Evolutionary conservation across 1,140 invertebrate species (phyloP).

Genomic region (Coenobita brevimanus): DNA sequence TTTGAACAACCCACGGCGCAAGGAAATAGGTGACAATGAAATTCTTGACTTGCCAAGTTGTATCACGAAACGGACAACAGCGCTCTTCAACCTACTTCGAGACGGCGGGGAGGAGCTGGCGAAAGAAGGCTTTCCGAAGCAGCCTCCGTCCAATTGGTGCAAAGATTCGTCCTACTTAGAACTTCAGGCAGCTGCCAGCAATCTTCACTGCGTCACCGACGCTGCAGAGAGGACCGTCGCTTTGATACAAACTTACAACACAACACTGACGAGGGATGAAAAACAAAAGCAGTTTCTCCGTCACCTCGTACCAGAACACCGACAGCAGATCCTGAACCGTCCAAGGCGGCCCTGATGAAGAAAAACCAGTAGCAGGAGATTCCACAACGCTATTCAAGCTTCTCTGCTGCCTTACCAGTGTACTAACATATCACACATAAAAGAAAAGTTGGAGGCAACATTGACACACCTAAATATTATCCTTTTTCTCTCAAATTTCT

Average conservation of each 20-base stretch:
- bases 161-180: conserved; percentile 21
- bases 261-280: conserved; percentile 69
- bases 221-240: conserved; percentile 72
- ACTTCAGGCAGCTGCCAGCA: conserved; percentile 16
- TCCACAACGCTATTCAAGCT: no score
- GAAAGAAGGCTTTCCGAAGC: conserved; percentile 28
- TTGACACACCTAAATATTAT: no score
- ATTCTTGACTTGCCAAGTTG: conserved; percentile 14
- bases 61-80: conserved; percentile 25
- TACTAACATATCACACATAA: no score
- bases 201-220: conserved; percentile 71
- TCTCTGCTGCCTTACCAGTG: no score
- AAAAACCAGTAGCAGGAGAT: no score
- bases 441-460: no score
- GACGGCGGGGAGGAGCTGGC: conserved; percentile 16
- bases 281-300: conserved; percentile 71
- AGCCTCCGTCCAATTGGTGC: conserved; percentile 15
- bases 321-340: conserved; percentile 66
- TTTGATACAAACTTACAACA: conserved; percentile 72
- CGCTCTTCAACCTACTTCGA: background rate
- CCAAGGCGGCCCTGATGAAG: conserved; percentile 53
- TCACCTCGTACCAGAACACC: conserved; percentile 71
- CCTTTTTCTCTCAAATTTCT: no score
- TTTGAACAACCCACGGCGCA: conserved; percentile 6
- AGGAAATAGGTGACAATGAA: conserved; percentile 19